Evolutionary conservation across 2,797 vertebrate species (phyloP).

Genomic region (Echeneis naucrates): DNA sequence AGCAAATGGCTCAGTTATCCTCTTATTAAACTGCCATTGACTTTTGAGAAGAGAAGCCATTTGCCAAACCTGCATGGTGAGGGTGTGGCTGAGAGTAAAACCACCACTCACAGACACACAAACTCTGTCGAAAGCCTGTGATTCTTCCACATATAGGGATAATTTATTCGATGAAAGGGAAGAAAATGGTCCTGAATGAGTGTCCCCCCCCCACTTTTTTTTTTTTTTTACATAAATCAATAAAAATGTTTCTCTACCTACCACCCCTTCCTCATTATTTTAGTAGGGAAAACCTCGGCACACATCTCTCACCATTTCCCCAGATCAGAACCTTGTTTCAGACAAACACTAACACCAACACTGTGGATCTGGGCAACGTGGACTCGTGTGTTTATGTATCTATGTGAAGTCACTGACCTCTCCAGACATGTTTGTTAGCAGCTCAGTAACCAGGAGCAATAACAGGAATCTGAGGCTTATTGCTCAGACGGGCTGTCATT

Average conservation of each 20-base stretch:
- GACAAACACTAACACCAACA: slow-evolving; percentile 20
- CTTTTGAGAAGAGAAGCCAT: slow-evolving; percentile 28
- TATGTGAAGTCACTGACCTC: slow-evolving; percentile 55
- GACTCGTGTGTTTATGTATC: slow-evolving; percentile 58
- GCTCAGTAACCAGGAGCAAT: slow-evolving; percentile 64
- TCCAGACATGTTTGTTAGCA: slow-evolving; percentile 68
- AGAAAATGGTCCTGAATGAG: slow-evolving; percentile 7
- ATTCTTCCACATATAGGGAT: slow-evolving; percentile 12
- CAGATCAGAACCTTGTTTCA: slow-evolving; percentile 28
- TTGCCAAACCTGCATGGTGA: slow-evolving; percentile 36
- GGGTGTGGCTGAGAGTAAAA: slow-evolving; percentile 52
- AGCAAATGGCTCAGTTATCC: slow-evolving; percentile 53
- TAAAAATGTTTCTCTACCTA: background rate
- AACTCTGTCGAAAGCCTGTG: slow-evolving; percentile 36
- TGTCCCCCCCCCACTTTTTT: slow-evolving; percentile 35
- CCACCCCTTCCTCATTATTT: slow-evolving; percentile 11
- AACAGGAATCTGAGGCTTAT: slow-evolving; percentile 80
- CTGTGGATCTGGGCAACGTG: slow-evolving; percentile 9
- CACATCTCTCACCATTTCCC: background rate
- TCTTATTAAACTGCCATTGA: slow-evolving; percentile 63
- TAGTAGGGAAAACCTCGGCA: slow-evolving; percentile 1
- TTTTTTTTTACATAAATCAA: slow-evolving; percentile 27
- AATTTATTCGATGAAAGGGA: slow-evolving; percentile 20
- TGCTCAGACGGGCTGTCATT: slow-evolving; percentile 68
- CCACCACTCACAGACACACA: slow-evolving; percentile 34